These are phyloP conservation scores for Drosophila azteca DNA, from an alignment of 1,140 invertebrate genomes.

Conservation along the genomic window DNA sequence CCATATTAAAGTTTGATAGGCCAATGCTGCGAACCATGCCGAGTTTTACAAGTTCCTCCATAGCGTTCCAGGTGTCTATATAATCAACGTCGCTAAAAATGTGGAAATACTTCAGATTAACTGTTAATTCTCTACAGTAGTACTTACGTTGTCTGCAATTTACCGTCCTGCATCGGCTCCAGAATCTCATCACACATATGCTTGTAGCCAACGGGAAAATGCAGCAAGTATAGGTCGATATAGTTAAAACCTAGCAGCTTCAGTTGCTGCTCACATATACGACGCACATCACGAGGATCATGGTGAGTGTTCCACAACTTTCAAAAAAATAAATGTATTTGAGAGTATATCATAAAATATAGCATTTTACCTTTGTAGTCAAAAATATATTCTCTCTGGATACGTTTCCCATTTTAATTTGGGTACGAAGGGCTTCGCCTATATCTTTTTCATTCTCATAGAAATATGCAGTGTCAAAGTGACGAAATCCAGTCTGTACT, in stretches of 20 bases:
- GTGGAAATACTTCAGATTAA: constrained; percentile 64
- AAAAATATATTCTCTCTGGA: constrained; percentile 94
- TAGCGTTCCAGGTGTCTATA: constrained; percentile 91
- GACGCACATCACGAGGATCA: constrained; percentile 85
- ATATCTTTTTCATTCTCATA: constrained; percentile 94
- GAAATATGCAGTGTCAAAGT: constrained; percentile 93
- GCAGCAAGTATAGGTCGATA: constrained; percentile 93
- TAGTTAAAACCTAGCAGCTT: constrained; percentile 88
- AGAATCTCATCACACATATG: constrained; percentile 82
- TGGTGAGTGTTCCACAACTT: constrained; percentile 90
- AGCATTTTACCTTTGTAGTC: constrained; percentile 87
- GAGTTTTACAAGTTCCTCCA: constrained; percentile 88
- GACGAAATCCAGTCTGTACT: constrained; percentile 92
- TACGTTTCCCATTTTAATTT: constrained; percentile 89
- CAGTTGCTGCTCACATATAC: constrained; percentile 87
- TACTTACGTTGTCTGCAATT: constrained; percentile 84
- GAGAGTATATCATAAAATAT: neutral
- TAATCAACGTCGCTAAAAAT: constrained; percentile 86
- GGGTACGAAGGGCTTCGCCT: constrained; percentile 89
- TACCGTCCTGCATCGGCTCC: constrained; percentile 84
- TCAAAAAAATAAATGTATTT: constrained; percentile 1
- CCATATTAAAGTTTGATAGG: constrained; percentile 92
- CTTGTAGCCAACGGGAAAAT: constrained; percentile 90
- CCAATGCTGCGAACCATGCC: constrained; percentile 91
- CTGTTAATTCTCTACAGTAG: constrained; percentile 44